Percentiles rank a stretch among this genome's conserved stretches.
Evolutionary conservation across 1,140 invertebrate genomes (phyloP).

Genomic region (Meloidogyne exigua): DNA sequence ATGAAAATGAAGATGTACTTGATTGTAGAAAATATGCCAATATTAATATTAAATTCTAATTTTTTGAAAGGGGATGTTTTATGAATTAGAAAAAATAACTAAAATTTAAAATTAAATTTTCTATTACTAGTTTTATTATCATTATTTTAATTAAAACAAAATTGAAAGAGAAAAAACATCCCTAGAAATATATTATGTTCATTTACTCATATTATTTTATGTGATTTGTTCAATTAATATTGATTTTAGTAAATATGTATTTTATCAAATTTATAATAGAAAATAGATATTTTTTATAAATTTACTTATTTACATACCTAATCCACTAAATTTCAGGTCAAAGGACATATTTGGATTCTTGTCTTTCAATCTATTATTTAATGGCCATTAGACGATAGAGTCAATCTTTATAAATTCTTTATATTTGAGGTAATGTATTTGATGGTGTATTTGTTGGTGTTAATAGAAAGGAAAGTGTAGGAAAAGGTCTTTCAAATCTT

Average conservation of each 20-base stretch:
- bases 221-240: not conserved
- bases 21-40: constrained; percentile 34
- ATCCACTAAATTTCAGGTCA: too few relatives aligned
- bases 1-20: constrained; percentile 24
- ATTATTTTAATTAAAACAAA: too few relatives aligned
- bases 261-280: too few relatives aligned
- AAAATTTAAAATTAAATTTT: not conserved
- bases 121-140: too few relatives aligned
- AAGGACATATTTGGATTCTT: too few relatives aligned
- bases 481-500: not conserved
- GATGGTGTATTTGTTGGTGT: not conserved
- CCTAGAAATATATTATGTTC: not conserved
- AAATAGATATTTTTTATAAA: too few relatives aligned
- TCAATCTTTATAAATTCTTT: too few relatives aligned
- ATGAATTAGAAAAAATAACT: not conserved
- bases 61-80: not conserved
- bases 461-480: not conserved
- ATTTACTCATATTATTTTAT: not conserved
- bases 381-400: too few relatives aligned
- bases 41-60: not conserved
- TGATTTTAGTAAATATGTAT: not conserved
- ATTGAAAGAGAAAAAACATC: not conserved
- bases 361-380: too few relatives aligned
- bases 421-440: not conserved
- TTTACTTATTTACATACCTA: too few relatives aligned